Evolutionary conservation across 2,113 vertebrate species (phyloP).

Genomic region (Vireo altiloquus): DNA sequence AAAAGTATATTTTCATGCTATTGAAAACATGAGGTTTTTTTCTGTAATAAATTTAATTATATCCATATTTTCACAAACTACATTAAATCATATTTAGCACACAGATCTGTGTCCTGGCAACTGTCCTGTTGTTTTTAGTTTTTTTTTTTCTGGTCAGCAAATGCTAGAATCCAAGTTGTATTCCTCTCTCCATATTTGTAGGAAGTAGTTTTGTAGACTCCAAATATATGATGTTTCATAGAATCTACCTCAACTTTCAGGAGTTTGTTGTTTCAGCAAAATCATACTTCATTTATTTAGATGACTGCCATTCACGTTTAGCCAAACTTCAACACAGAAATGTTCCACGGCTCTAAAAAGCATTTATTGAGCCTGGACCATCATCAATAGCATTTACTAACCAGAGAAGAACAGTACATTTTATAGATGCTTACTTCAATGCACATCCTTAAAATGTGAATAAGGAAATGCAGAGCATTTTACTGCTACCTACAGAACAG

Average conservation of each 20-base stretch:
- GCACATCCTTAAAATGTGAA: not conserved
- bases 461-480: not conserved
- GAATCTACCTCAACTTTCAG: conserved; percentile 25
- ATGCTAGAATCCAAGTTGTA: conserved; percentile 5
- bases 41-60: conserved; percentile 17
- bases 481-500: not conserved
- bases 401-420: not conserved
- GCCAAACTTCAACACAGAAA: not conserved
- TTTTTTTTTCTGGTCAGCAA: conserved; percentile 21
- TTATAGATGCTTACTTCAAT: not conserved
- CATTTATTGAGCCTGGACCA: not conserved
- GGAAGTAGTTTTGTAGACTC: conserved; percentile 34
- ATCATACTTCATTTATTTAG: conserved; percentile 36
- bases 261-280: conserved; percentile 27
- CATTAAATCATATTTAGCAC: conserved; percentile 5
- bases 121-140: conserved; percentile 39
- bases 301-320: not conserved
- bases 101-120: conserved; percentile 48
- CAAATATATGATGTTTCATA: not conserved
- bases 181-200: not conserved
- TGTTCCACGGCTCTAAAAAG: not conserved
- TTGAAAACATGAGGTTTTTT: not conserved
- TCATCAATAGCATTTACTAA: not conserved
- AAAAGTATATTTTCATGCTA: conserved; percentile 17
- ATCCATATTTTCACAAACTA: not conserved